Percentiles rank a stretch among this genome's conserved stretches.
Evolutionary conservation across 1,140 invertebrate genomes (phyloP).

Genomic region (Homalodisca vitripennis): DNA sequence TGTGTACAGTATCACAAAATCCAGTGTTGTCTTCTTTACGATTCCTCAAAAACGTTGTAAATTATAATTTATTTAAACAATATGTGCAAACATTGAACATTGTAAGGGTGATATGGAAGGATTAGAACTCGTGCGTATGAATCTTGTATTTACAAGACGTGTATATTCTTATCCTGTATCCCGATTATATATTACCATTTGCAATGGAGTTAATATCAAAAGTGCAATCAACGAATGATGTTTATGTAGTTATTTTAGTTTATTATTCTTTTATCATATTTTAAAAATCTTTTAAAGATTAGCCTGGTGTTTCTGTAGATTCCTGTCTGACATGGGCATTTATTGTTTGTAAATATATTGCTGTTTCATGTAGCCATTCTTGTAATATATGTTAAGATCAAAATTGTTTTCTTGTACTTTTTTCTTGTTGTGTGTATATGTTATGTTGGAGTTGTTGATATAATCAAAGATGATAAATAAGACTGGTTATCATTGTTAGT

Average conservation of each 20-base stretch:
- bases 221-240: constrained; percentile 29
- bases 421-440: constrained; percentile 29
- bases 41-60: background rate
- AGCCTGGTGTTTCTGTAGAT: constrained; percentile 13
- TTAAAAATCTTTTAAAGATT: constrained; percentile 22
- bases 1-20: background rate
- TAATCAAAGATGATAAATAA: constrained; percentile 33
- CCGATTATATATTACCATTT: constrained; percentile 16
- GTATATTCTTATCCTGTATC: background rate
- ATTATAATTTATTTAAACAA: background rate
- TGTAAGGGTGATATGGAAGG: background rate
- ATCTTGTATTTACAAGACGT: constrained; percentile 5
- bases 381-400: constrained; percentile 29
- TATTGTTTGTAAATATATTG: constrained; percentile 33
- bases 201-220: constrained; percentile 28
- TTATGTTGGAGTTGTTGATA: constrained; percentile 34
- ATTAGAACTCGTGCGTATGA: background rate
- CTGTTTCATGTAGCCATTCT: constrained; percentile 24
- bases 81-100: constrained; percentile 5
- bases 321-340: constrained; percentile 29
- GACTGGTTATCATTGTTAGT: constrained; percentile 34
- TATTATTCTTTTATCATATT: constrained; percentile 24
- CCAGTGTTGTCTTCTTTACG: background rate
- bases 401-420: constrained; percentile 29
- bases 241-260: constrained; percentile 23